A percentile compares a stretch with the other conserved stretches of the same genome.
phyloP scores from a whole-genome alignment of 2,888 invertebrate species.

The Pegoplata infirma region DNA sequence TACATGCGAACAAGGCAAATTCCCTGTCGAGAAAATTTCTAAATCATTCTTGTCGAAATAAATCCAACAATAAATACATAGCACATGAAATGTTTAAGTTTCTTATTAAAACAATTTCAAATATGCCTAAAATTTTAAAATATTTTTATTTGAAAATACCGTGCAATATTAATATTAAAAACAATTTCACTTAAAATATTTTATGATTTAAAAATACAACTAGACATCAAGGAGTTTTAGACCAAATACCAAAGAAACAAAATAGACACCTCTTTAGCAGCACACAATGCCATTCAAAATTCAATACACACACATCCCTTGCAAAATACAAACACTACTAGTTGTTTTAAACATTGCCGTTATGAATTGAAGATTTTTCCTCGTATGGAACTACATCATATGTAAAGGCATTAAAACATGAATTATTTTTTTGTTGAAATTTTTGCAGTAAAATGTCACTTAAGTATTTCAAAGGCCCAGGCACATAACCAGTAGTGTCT shows the following conservation, averaged over 20 bases:
- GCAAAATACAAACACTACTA: not conserved
- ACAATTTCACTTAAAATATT: conserved; percentile 34
- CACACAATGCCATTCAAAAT: conserved; percentile 2
- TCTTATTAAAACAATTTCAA: not conserved
- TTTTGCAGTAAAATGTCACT: conserved; percentile 59
- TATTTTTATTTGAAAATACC: not conserved
- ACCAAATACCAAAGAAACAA: not conserved
- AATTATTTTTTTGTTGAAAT: conserved; percentile 41
- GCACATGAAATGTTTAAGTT: no score
- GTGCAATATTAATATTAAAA: conserved; percentile 3
- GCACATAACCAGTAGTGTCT: conserved; percentile 27
- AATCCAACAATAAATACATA: no score
- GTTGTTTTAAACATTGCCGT: not conserved
- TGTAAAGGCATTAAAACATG: conserved; percentile 54
- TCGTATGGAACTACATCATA: conserved; percentile 33
- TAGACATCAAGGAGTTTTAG: conserved; percentile 22
- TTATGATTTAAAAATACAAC: conserved; percentile 34
- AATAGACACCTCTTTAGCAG: conserved; percentile 1
- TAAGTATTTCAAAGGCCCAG: conserved; percentile 51
- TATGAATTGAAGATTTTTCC: not conserved
- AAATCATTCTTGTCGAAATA: no score
- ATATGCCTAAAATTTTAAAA: not conserved
- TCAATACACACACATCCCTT: not conserved
- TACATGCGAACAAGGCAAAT: no score
- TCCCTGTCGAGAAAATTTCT: no score